A percentile compares a stretch with the other conserved stretches of the same genome.
Conservation (phyloP, 2,113 vertebrate species). For the Petroica traversi region DNA sequence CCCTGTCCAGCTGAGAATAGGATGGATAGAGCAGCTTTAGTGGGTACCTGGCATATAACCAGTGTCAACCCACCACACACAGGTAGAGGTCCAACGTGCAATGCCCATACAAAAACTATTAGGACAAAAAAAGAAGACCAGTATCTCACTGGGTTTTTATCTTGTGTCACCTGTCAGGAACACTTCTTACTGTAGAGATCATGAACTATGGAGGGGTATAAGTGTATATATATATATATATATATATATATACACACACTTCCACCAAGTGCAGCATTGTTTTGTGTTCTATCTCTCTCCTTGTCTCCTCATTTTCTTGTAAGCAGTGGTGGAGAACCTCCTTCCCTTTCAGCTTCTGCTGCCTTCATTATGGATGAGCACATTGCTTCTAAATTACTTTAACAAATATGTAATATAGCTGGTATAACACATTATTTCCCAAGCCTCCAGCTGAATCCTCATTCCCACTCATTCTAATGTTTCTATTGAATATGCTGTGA, state of each 20-base stretch:
- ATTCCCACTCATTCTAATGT: not conserved
- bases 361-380: not conserved
- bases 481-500: not conserved
- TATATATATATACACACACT: too few species aligned
- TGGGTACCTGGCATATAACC: not conserved
- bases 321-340: not conserved
- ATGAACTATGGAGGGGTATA: not conserved
- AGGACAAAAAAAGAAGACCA: not conserved
- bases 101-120: not conserved
- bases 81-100: not conserved
- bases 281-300: not conserved
- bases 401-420: not conserved
- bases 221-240: too few species aligned
- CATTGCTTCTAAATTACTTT: not conserved
- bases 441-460: not conserved
- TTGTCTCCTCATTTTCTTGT: not conserved
- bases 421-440: not conserved
- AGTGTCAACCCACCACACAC: not conserved
- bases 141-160: not conserved
- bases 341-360: not conserved
- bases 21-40: not conserved
- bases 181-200: not conserved
- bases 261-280: not conserved
- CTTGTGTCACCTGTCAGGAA: not conserved
- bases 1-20: not conserved